phyloP scores from a whole-genome alignment of 2,113 vertebrate genomes.

The Hystrix brachyura region DNA sequence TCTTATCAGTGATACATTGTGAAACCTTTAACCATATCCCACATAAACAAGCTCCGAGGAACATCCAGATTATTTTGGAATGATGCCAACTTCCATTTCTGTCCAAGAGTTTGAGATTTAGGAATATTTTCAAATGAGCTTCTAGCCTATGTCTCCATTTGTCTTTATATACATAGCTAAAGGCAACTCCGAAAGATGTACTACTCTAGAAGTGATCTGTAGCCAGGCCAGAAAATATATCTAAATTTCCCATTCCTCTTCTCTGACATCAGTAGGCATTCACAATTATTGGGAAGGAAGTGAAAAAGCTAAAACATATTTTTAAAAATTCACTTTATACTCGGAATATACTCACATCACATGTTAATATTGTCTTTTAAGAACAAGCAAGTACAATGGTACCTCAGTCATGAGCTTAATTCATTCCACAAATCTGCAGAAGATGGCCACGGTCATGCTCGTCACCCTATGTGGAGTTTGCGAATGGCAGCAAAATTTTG shows the following conservation, averaged over 20 bases:
- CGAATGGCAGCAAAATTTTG: not conserved
- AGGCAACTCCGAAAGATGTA: not conserved
- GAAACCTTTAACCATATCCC: not conserved
- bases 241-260: not conserved
- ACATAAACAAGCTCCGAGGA: slow-evolving; percentile 1
- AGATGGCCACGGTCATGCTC: not conserved
- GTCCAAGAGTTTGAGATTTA: not conserved
- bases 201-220: not conserved
- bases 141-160: not conserved
- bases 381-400: not conserved
- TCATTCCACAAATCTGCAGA: not conserved
- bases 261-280: not conserved
- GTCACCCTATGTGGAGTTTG: not conserved
- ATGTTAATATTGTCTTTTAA: not conserved
- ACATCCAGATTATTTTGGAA: not conserved
- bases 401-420: not conserved
- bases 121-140: slow-evolving; percentile 32
- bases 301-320: not conserved
- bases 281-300: not conserved
- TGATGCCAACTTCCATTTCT: not conserved
- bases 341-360: not conserved
- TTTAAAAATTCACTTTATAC: not conserved
- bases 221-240: not conserved
- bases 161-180: not conserved
- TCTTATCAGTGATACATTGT: not conserved